Evolutionary conservation across 2,113 vertebrate genomes (phyloP).

Genomic region (Jaculus jaculus): DNA sequence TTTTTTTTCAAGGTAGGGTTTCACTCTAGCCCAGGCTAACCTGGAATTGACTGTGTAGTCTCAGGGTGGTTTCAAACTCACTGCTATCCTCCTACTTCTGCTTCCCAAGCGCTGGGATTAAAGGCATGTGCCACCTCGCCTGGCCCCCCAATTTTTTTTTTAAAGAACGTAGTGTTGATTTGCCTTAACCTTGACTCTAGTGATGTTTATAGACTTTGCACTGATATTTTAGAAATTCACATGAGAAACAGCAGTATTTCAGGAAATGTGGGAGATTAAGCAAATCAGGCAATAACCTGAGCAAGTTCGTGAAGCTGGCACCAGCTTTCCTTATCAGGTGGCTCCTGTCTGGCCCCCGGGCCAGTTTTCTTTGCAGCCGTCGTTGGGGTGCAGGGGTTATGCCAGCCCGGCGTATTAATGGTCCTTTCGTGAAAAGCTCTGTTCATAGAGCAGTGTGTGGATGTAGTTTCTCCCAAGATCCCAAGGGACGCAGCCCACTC

Average conservation of each 20-base stretch:
- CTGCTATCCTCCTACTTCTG: too few species aligned
- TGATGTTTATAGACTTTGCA: background rate
- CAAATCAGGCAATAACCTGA: background rate
- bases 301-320: background rate
- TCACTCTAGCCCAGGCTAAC: too few species aligned
- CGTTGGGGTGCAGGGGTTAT: background rate
- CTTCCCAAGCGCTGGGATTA: too few species aligned
- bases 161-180: background rate
- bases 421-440: constrained; percentile 27
- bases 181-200: background rate
- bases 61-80: too few species aligned
- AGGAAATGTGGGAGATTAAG: background rate
- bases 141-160: too few species aligned
- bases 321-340: background rate
- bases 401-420: background rate
- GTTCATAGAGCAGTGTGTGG: background rate
- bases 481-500: background rate
- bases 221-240: background rate
- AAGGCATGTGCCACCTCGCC: too few species aligned
- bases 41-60: too few species aligned
- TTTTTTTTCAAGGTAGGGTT: too few species aligned
- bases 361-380: background rate
- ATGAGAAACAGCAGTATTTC: background rate
- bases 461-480: constrained; percentile 43
- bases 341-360: background rate